Percentiles rank a stretch among this genome's conserved stretches.
These are phyloP conservation scores for Biston betularia DNA, from an alignment of 2,888 invertebrate species.

Conservation along the genomic window DNA sequence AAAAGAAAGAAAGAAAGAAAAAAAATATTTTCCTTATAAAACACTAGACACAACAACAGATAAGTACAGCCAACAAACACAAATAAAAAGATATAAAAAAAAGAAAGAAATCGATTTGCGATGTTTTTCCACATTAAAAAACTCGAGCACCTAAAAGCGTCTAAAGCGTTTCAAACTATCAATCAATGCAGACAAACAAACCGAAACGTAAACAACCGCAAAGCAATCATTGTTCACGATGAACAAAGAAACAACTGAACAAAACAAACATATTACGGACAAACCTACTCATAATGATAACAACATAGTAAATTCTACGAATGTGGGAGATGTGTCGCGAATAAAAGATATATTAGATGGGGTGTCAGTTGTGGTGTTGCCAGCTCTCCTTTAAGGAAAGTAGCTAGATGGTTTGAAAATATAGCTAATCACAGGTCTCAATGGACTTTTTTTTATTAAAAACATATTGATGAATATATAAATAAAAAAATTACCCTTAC, in stretches of 20 bases:
- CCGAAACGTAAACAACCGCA: conserved; percentile 16
- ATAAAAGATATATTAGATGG: conserved; percentile 28
- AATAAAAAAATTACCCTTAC: too few species aligned
- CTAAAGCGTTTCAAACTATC: conserved; percentile 9
- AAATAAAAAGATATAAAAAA: too few species aligned
- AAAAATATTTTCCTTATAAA: too few species aligned
- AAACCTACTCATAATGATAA: conserved; percentile 60
- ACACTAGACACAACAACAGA: too few species aligned
- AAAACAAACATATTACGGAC: conserved; percentile 46
- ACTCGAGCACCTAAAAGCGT: not conserved
- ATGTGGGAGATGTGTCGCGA: conserved; percentile 50
- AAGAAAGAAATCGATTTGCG: not conserved
- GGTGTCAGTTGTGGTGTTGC: conserved; percentile 17
- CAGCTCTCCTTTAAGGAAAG: conserved; percentile 3
- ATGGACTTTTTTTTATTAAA: too few species aligned
- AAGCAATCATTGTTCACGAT: conserved; percentile 19
- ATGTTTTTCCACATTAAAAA: not conserved
- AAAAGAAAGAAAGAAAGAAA: too few species aligned
- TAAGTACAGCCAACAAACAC: too few species aligned
- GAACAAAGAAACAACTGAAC: conserved; percentile 46
- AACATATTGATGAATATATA: too few species aligned
- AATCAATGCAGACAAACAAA: conserved; percentile 18
- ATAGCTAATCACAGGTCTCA: too few species aligned
- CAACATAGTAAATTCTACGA: conserved; percentile 57
- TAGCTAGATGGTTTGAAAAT: not conserved